Base-by-base conservation (phyloP, 2,888 invertebrate species). In the Siphlonurus alternatus region DNA sequence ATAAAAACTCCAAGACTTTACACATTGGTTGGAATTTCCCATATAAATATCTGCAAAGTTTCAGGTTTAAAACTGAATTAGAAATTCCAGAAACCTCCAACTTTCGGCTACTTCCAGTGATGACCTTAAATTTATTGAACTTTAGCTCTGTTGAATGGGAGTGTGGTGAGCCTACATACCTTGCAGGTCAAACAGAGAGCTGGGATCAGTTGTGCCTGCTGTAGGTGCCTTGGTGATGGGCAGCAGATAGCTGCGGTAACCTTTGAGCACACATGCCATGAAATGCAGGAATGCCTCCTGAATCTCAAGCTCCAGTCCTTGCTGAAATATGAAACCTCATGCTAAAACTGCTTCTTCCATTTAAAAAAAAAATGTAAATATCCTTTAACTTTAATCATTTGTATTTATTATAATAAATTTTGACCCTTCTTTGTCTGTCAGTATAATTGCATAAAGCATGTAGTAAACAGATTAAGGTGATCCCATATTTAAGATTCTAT, bases 201-300 rank as follows among this genome's bases (percentile, higher is more conserved):
- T 88, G 0, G 95, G 93, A 78, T 98, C 98, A 0, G 97, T 98
- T 0, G 96, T 92, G 0, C 93, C 92, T 23, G 91, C 86, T 0
- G 92, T 92, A 0, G 97, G 97, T 2, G 93, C 93, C 74, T 90
- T 89, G 0, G 91, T 94, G 65, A 98, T 95, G 1, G 97, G 97
- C 70, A 93, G 83, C 66, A 98, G 81, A 75, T 84, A 93, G 64
- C 85, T 81, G 64, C 92, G 82, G 75, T 97, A 98, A 0, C 95
- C 96, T 73, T 90, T 91, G 67, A 98, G 76, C 65, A 95, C 88
- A 59, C 87, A 83, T 15, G 93, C 93, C 89, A 94, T 98, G 74
- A 96, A 99, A 64, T 93, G 85, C 25, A 99, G 80, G 76, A 98
- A 99, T 2, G 95, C 93, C 76, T 99, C 98, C 78, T 98, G 97